A percentile compares a stretch with the other conserved stretches of the same genome.
These are phyloP conservation scores for Cephus rjabovi DNA, from an alignment of 2,888 invertebrate species.

Conservation along the genomic window DNA sequence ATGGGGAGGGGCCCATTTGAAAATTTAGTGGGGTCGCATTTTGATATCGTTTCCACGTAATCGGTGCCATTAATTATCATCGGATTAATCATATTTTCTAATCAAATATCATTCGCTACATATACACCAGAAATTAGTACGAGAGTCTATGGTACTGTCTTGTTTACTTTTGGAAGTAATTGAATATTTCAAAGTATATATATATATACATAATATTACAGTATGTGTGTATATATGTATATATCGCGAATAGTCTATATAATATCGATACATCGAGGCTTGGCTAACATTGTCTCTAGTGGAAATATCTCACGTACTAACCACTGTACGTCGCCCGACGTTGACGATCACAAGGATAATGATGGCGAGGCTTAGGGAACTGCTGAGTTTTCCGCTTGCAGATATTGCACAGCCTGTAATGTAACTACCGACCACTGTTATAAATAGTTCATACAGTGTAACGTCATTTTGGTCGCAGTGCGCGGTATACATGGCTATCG, in stretches of 20 bases:
- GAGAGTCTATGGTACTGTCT: background rate
- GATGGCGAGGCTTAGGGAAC: background rate
- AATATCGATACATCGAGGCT: background rate
- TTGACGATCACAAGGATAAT: too few relatives aligned
- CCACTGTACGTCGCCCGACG: background rate
- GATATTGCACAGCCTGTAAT: background rate
- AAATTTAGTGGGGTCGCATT: conserved; percentile 44
- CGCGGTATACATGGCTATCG: conserved; percentile 18
- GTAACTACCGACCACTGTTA: background rate
- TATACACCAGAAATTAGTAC: background rate
- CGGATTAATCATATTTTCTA: background rate
- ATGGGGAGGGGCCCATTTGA: conserved; percentile 30
- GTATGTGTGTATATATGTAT: background rate
- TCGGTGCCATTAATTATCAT: conserved; percentile 21
- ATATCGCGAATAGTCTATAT: background rate
- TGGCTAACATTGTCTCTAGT: background rate
- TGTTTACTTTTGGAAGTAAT: background rate
- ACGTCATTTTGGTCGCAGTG: background rate
- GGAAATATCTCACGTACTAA: background rate
- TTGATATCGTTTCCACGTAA: conserved; percentile 39
- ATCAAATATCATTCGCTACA: background rate
- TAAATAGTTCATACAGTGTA: background rate
- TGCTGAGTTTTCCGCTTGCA: background rate
- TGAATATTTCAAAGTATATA: background rate
- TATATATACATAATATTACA: background rate